Conservation (phyloP, 37 sponge, comb jelly and placozoan species). For the Spongilla lacustris region DNA sequence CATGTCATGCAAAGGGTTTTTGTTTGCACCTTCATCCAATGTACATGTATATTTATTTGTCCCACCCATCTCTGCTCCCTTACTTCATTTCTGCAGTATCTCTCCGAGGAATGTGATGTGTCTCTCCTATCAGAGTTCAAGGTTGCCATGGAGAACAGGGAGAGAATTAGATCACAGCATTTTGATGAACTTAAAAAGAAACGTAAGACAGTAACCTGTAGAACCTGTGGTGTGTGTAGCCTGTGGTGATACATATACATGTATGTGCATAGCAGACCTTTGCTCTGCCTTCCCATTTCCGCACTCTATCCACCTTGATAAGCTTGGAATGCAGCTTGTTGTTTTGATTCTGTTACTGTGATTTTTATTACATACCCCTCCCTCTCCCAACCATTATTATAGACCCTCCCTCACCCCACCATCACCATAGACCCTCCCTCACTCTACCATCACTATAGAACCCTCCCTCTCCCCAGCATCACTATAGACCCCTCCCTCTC, state of each 20-base stretch:
- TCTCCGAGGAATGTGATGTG: constrained; percentile 34
- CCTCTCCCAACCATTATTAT: background rate
- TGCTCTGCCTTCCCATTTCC: too few species aligned
- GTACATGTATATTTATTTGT: background rate
- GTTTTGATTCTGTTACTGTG: too few species aligned
- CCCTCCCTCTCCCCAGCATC: background rate
- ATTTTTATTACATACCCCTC: too few species aligned
- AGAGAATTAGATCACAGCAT: constrained; percentile 37
- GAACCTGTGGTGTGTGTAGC: background rate
- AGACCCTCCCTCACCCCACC: too few species aligned
- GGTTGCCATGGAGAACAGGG: constrained; percentile 44
- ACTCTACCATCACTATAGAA: too few species aligned
- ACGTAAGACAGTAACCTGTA: constrained; percentile 15
- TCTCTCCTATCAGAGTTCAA: constrained; percentile 44
- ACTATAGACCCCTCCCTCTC: background rate
- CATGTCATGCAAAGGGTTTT: background rate
- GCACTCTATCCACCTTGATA: too few species aligned
- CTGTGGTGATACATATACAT: background rate
- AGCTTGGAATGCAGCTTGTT: too few species aligned
- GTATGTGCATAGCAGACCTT: background rate
- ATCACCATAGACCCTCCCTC: too few species aligned
- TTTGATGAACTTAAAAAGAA: constrained; percentile 54
- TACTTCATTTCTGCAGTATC: constrained; percentile 30
- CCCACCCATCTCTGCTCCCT: background rate
- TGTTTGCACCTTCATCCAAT: too few species aligned